Evolutionary conservation across 1,140 invertebrate genomes (phyloP).

Genomic region (Sycobia sp.): DNA sequence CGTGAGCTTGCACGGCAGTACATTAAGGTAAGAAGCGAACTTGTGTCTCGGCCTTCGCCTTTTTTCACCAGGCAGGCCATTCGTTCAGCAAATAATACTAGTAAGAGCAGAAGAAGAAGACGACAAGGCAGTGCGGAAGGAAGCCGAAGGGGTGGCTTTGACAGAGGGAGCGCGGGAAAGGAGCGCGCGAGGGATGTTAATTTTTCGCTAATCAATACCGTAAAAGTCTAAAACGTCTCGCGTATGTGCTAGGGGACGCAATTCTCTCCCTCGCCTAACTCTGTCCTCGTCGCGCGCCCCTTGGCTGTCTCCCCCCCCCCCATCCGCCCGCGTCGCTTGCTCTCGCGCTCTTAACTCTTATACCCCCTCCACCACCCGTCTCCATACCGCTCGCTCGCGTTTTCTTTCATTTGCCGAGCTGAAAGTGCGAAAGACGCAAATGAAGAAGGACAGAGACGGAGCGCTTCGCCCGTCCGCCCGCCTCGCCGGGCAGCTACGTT

Average conservation of each 20-base stretch:
- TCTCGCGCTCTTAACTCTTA: constrained; percentile 16
- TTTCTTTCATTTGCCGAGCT: constrained; percentile 31
- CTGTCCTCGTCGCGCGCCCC: not conserved
- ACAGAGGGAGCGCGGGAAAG: not conserved
- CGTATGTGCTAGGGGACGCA: constrained; percentile 45
- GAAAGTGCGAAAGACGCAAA: constrained; percentile 37
- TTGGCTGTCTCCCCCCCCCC: no score
- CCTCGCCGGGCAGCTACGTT: no score
- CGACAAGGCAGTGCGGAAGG: not conserved
- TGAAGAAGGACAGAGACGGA: constrained; percentile 34
- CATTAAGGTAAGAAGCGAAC: no score
- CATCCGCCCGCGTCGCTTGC: not conserved
- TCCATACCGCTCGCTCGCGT: no score
- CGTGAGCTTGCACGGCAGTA: no score
- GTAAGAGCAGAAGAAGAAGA: not conserved
- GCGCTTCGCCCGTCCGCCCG: no score
- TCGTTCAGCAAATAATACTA: no score
- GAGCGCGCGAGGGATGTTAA: constrained; percentile 35
- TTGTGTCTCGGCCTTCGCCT: no score
- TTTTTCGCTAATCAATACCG: constrained; percentile 57
- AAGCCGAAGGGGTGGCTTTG: not conserved
- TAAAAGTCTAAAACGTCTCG: constrained; percentile 59
- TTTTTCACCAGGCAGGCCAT: no score
- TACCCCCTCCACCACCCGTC: no score
- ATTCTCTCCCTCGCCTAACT: not conserved